phyloP scores from a whole-genome alignment of 2,113 vertebrate genomes.

The Boulengeromyrus knoepffleri region DNA sequence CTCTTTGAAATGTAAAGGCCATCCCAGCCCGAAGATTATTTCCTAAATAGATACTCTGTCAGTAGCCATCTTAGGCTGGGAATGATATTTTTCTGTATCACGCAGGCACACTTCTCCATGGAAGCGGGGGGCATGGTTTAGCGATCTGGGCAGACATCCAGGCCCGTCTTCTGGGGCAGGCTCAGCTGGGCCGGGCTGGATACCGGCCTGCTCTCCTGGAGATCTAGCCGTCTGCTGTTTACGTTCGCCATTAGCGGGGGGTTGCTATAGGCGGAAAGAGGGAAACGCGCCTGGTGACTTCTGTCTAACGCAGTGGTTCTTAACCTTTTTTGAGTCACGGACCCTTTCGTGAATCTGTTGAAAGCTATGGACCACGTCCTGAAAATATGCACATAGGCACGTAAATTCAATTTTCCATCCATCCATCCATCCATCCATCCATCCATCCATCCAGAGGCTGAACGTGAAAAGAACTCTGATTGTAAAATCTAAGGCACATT shows the following conservation, averaged over 20 bases:
- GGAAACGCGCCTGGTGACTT: slow-evolving; percentile 1
- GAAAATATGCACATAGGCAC: too few relatives aligned
- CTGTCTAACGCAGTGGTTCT: slow-evolving; percentile 28
- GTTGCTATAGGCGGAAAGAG: slow-evolving; percentile 37
- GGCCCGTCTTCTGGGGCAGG: slow-evolving; percentile 41
- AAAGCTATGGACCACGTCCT: too few relatives aligned
- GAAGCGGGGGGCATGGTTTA: slow-evolving; percentile 31
- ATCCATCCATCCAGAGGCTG: background rate
- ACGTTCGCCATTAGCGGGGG: slow-evolving; percentile 25
- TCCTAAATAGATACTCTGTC: background rate
- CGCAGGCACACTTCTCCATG: background rate
- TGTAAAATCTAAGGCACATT: background rate
- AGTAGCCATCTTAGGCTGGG: background rate
- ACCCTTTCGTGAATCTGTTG: too few relatives aligned
- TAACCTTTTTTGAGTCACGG: too few relatives aligned
- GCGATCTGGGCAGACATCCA: slow-evolving; percentile 37
- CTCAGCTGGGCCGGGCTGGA: slow-evolving; percentile 26
- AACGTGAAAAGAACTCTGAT: background rate
- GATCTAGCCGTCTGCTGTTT: slow-evolving; percentile 61
- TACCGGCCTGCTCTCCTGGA: slow-evolving; percentile 44
- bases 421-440: too few relatives aligned
- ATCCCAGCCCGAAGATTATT: background rate
- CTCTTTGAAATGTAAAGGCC: background rate
- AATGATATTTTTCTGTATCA: background rate
- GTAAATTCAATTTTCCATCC: too few relatives aligned